These are phyloP conservation scores for Noctilio leporinus DNA, from an alignment of 2,113 vertebrate genomes.

Conservation along the genomic window DNA sequence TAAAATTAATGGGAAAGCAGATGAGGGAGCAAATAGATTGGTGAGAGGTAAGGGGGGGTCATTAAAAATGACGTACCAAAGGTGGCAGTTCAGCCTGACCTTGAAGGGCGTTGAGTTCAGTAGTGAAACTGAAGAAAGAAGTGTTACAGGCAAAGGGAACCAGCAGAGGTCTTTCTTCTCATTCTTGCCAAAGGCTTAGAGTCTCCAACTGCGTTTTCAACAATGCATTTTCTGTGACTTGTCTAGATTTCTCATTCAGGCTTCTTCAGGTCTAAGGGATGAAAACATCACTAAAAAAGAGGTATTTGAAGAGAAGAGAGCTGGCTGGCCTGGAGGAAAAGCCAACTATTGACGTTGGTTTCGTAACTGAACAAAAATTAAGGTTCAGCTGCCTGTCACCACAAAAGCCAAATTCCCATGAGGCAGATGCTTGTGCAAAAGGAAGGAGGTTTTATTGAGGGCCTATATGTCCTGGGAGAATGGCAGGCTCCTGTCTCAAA, in stretches of 20 bases:
- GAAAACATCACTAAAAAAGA: background rate
- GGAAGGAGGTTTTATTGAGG: no score
- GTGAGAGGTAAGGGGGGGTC: background rate
- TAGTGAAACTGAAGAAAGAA: background rate
- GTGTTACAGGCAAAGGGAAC: background rate
- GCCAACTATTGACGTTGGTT: background rate
- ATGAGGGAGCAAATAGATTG: background rate
- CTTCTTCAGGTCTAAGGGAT: background rate
- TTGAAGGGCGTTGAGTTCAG: background rate
- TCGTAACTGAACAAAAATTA: no score
- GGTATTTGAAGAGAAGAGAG: background rate
- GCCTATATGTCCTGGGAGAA: no score
- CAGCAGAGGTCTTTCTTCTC: background rate
- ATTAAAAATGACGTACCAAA: constrained; percentile 5
- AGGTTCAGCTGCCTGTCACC: no score
- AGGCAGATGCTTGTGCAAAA: no score
- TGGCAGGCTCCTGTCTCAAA: no score
- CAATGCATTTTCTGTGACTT: background rate
- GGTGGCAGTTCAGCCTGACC: background rate
- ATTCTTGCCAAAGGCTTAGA: background rate
- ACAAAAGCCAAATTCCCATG: no score
- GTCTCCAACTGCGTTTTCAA: background rate
- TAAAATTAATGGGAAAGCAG: constrained; percentile 26
- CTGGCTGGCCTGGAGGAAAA: background rate
- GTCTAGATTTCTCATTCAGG: background rate